Base-by-base conservation (phyloP, 2,113 vertebrate species). In the Pteronura brasiliensis region DNA sequence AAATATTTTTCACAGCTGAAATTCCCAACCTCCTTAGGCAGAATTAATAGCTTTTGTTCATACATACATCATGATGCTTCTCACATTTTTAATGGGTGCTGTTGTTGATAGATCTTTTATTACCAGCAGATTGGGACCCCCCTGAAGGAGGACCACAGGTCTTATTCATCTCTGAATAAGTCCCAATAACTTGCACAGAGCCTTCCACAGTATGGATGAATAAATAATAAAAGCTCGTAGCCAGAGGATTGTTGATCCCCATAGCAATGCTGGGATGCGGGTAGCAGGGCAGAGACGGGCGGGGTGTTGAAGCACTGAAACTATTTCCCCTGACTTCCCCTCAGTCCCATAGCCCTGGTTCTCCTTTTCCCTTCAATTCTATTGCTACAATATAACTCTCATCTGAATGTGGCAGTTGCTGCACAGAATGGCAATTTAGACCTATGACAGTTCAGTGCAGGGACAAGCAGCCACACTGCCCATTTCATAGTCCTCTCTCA, bases 1-100 rank as follows among this genome's bases (percentile, higher is more conserved):
- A 96, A 96, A 90, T 93, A 97, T 93, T 96, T 97, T 95, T 90
- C 79, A 92, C 65, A 95, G 74, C 63, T 92, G 74, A 97, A 97
- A 95, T 85, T 93, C 69, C 95, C 27, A 97, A 34, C 6, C 49
- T 67, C 79, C 74, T 96, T 76, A 47, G 74, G 67, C 61, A 96
- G 42, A 93, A 97, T 96, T 76, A 96, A 96, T 87, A 97, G 36
- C 25, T 63, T 93, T 88, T 92, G 47, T 69, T 92, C 49, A 47
- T 47, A 93, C 25, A 92, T 89, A 52, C 23, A 72, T 90, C 81
- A 74, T 57, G 67, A 39, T 79, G 67, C 49, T 49, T 77, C 71
- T 93, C 93, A 86, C 23, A 21, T 94, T 97, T 97, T 96, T 91
- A 95, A 61, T 36, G 87, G n/a, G 44, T 83, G 17, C 39, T 44